Evolutionary conservation across 2,888 invertebrate genomes (phyloP).

Genomic region (Tetranychus piercei): DNA sequence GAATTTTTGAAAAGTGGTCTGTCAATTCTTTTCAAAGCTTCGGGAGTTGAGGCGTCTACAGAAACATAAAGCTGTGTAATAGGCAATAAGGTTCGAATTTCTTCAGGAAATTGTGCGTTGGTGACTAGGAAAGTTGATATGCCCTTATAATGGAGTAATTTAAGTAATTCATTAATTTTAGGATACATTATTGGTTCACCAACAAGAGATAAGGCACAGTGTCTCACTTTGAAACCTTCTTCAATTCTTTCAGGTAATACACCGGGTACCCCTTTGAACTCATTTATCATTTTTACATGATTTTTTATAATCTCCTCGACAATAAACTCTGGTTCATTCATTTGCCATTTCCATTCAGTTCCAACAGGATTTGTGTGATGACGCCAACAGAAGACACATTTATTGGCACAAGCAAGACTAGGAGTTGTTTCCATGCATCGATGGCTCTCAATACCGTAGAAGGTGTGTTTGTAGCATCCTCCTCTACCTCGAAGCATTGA

Average conservation of each 20-base stretch:
- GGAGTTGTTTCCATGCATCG: constrained; percentile 44
- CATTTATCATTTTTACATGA: constrained; percentile 40
- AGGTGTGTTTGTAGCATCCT: constrained; percentile 44
- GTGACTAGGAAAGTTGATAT: constrained; percentile 43
- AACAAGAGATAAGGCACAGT: constrained; percentile 42
- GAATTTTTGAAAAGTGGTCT: constrained; percentile 42
- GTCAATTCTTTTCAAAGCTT: constrained; percentile 41
- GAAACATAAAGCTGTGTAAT: constrained; percentile 43
- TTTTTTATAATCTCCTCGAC: constrained; percentile 38
- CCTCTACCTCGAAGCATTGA: constrained; percentile 37
- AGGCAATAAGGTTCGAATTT: constrained; percentile 37
- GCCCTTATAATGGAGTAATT: constrained; percentile 36
- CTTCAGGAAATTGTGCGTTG: constrained; percentile 44
- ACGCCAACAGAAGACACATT: constrained; percentile 45
- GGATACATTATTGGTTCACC: constrained; percentile 46
- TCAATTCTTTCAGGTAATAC: constrained; percentile 37
- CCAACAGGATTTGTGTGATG: constrained; percentile 39
- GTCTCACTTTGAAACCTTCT: constrained; percentile 38
- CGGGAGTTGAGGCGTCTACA: constrained; percentile 42
- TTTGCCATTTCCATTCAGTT: constrained; percentile 44
- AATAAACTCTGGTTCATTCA: constrained; percentile 39
- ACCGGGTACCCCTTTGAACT: constrained; percentile 40
- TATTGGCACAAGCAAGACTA: constrained; percentile 42
- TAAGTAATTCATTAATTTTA: constrained; percentile 39
- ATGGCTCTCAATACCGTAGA: constrained; percentile 43